Base-by-base conservation (phyloP, 37 sponge, comb jelly and placozoan genomes). In the Geodia barretti region DNA sequence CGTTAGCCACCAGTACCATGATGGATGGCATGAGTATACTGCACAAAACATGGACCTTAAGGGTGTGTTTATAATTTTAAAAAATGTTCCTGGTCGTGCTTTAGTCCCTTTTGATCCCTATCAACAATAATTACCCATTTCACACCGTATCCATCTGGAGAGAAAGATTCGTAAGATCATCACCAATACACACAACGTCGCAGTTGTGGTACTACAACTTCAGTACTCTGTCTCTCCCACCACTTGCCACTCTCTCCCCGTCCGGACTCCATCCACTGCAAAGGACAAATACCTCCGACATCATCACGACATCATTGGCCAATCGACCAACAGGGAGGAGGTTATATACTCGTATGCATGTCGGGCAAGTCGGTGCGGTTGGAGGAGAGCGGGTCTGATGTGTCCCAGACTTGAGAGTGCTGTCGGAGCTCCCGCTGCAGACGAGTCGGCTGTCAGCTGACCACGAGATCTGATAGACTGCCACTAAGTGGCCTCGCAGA, bases 311-410 rank as follows among this genome's bases (percentile, higher is more conserved):
- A 47, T 47, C 32, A 24, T 29, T 3, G 71, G 4, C 3, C 64
- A 3, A 64, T 11, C 11, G 4, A 64, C 9, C 4, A 11, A n/a
- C n/a, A n/a, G n/a, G n/a, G n/a, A n/a, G n/a, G n/a, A n/a, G n/a
- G n/a, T n/a, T n/a, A n/a, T n/a, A n/a, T n/a, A n/a, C 85, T 98
- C 99, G 74, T 98, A 97, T 38, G 99, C 91, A 74, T 98, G 99
- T 0, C 99, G 97, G 17, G 99, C 97, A 39, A 98, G 66, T 98
- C 99, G 65, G 85, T 64, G 4, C 88, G n/a, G n/a, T n/a, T 93
- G 60, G 75, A 59, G 96, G 76, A 40, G 91, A 86, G 77, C 63
- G 91, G 32, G 84, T 74, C 80, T 71, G 89, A 1, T 43, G 96
- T 80, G 62, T 92, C 79, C 99, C 99, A 98, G 26, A 98, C 92